phyloP scores from a whole-genome alignment of 2,113 vertebrate genomes.

The Poeciliopsis retropinna region DNA sequence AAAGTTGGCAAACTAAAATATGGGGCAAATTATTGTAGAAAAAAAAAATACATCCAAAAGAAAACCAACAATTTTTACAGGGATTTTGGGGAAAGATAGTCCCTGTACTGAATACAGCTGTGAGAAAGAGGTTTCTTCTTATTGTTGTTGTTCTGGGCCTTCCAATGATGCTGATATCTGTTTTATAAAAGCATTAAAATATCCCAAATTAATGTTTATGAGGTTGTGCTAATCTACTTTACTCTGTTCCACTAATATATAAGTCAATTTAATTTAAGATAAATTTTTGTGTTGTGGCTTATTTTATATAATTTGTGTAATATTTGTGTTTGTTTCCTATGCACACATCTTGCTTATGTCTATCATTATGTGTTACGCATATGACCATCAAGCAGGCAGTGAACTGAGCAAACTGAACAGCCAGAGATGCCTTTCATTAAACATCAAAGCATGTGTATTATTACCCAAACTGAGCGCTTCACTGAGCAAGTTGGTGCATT shows the following conservation, averaged over 20 bases:
- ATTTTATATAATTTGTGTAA: not conserved
- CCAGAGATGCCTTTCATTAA: conserved; percentile 60
- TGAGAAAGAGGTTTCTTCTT: no score
- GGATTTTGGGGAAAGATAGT: conserved; percentile 12
- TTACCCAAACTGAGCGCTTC: conserved; percentile 48
- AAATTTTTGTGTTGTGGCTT: not conserved
- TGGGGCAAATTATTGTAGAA: conserved; percentile 20
- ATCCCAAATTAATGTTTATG: not conserved
- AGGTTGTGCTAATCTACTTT: not conserved
- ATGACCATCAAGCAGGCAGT: conserved; percentile 38
- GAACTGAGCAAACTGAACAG: conserved; percentile 34
- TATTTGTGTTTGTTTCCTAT: conserved; percentile 1
- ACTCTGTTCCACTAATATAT: not conserved
- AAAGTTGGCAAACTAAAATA: conserved; percentile 38
- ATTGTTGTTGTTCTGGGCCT: not conserved
- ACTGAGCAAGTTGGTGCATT: conserved; percentile 59
- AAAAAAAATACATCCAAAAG: conserved; percentile 27
- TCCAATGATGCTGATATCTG: not conserved
- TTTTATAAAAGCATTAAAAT: not conserved
- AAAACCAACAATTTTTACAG: conserved; percentile 30
- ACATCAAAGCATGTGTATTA: conserved; percentile 69
- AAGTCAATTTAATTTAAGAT: not conserved
- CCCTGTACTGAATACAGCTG: no score
- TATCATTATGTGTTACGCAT: conserved; percentile 44
- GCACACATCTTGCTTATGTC: conserved; percentile 9